Percentiles rank a stretch among this genome's conserved stretches.
phyloP scores from a whole-genome alignment of 1,140 invertebrate species.

The Drosophila mayri region DNA sequence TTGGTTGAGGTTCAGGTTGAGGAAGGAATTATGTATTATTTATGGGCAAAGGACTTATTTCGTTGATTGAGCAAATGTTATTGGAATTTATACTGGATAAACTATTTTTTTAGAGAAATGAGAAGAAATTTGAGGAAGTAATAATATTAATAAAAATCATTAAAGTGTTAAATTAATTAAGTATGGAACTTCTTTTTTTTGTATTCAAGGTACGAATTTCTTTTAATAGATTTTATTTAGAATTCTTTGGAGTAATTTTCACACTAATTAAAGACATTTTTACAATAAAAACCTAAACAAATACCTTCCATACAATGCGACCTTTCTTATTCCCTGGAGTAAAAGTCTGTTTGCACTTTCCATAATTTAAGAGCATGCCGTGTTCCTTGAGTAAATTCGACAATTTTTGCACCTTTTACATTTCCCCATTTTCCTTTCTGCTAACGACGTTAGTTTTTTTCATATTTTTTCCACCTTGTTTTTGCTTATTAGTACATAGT shows the following conservation, averaged over 20 bases:
- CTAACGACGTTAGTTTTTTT: slow-evolving; percentile 63
- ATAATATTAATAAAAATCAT: too few species aligned
- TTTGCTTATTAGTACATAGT: slow-evolving; percentile 75
- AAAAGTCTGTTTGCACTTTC: neutral
- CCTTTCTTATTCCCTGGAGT: too few species aligned
- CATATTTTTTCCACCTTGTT: slow-evolving; percentile 53
- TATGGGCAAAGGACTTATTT: neutral
- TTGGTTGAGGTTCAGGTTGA: neutral
- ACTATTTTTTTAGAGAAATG: neutral
- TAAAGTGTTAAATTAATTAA: too few species aligned
- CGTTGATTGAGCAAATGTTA: neutral
- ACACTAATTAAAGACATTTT: too few species aligned
- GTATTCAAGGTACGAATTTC: too few species aligned
- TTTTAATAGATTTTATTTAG: neutral
- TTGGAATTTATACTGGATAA: too few species aligned
- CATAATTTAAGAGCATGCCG: slow-evolving; percentile 28
- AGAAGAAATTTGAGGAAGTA: too few species aligned
- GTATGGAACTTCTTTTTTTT: too few species aligned
- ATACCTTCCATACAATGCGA: too few species aligned
- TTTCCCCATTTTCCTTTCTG: slow-evolving; percentile 49
- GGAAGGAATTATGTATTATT: neutral
- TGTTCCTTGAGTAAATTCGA: slow-evolving; percentile 6
- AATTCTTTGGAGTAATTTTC: neutral
- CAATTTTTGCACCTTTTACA: slow-evolving; percentile 15
- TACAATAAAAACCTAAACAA: neutral